phyloP scores from a whole-genome alignment of 2,797 vertebrate species.

The Epinephelus awoara region DNA sequence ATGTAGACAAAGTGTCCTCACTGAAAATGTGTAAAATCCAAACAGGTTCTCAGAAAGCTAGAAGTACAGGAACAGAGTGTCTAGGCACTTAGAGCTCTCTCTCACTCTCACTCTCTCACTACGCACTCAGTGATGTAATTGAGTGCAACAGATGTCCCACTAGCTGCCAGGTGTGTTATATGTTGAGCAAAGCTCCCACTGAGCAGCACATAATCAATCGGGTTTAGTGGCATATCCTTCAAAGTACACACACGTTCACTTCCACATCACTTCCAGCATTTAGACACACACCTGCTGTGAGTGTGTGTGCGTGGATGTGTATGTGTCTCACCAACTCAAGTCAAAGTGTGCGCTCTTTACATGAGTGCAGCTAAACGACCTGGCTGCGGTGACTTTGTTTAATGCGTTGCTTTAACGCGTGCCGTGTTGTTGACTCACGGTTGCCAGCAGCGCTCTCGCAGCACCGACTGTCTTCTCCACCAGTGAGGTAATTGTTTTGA shows the following conservation, averaged over 20 bases:
- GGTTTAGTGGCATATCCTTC: slow-evolving; percentile 31
- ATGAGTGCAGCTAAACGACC: slow-evolving; percentile 2
- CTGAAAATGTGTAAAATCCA: slow-evolving; percentile 20
- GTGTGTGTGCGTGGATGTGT: neutral
- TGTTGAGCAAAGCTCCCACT: slow-evolving; percentile 51
- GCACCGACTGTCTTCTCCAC: neutral
- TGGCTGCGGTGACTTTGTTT: slow-evolving; percentile 15
- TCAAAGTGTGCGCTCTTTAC: slow-evolving; percentile 2
- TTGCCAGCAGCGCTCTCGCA: slow-evolving; percentile 23
- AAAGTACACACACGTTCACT: slow-evolving; percentile 34
- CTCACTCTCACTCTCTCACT: neutral
- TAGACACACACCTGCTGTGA: slow-evolving; percentile 27
- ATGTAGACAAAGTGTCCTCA: neutral
- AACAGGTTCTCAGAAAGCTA: slow-evolving; percentile 5
- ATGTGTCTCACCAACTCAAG: slow-evolving; percentile 9
- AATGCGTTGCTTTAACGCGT: slow-evolving; percentile 6
- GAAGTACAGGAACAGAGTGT: neutral
- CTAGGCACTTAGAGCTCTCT: neutral
- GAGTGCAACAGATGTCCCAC: slow-evolving; percentile 82
- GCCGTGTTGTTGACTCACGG: slow-evolving; percentile 12
- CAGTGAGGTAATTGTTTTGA: slow-evolving; percentile 44
- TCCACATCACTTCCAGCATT: slow-evolving; percentile 32
- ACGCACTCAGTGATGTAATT: slow-evolving; percentile 79
- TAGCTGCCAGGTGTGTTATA: slow-evolving; percentile 69
- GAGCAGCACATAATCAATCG: slow-evolving; percentile 45